Conservation (phyloP, 2,797 vertebrate species). For the Diplodus sargus region DNA sequence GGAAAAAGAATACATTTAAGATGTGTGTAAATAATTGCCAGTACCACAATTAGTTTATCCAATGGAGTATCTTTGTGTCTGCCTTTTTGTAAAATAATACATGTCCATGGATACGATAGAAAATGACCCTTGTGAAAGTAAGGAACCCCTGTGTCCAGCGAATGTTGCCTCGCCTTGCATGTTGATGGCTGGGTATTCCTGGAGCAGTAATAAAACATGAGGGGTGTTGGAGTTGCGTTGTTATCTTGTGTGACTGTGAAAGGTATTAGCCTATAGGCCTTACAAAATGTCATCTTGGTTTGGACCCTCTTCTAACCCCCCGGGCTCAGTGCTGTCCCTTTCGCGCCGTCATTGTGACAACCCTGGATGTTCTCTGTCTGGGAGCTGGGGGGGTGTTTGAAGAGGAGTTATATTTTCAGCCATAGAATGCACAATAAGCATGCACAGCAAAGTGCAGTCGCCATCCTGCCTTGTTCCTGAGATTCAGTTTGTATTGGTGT, state of each 20-base stretch:
- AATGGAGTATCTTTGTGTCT: slow-evolving; percentile 60
- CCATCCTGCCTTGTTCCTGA: slow-evolving; percentile 67
- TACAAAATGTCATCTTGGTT: slow-evolving; percentile 52
- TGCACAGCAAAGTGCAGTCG: slow-evolving; percentile 65
- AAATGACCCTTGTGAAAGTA: slow-evolving; percentile 17
- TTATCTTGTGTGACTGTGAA: slow-evolving; percentile 28
- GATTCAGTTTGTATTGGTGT: slow-evolving; percentile 63
- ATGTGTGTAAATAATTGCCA: slow-evolving; percentile 67
- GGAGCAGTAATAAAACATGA: slow-evolving; percentile 31
- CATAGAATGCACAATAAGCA: slow-evolving; percentile 66
- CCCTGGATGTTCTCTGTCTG: slow-evolving; percentile 5
- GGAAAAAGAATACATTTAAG: slow-evolving; percentile 14
- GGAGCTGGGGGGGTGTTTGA: slow-evolving; percentile 31
- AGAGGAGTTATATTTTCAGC: slow-evolving; percentile 48
- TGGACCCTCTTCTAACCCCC: slow-evolving; percentile 7
- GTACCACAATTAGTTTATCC: slow-evolving; percentile 57
- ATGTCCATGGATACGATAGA: slow-evolving; percentile 39
- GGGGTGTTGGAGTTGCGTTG: neutral
- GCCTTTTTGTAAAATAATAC: slow-evolving; percentile 65
- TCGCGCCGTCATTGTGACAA: slow-evolving; percentile 24
- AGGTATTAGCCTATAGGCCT: slow-evolving; percentile 68
- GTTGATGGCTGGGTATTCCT: slow-evolving; percentile 50
- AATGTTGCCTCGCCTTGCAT: slow-evolving; percentile 60
- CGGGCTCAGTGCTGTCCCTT: neutral
- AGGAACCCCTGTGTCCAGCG: slow-evolving; percentile 39